Conservation (phyloP, 2,797 vertebrate species). For the Dromococcyx pavoninus region DNA sequence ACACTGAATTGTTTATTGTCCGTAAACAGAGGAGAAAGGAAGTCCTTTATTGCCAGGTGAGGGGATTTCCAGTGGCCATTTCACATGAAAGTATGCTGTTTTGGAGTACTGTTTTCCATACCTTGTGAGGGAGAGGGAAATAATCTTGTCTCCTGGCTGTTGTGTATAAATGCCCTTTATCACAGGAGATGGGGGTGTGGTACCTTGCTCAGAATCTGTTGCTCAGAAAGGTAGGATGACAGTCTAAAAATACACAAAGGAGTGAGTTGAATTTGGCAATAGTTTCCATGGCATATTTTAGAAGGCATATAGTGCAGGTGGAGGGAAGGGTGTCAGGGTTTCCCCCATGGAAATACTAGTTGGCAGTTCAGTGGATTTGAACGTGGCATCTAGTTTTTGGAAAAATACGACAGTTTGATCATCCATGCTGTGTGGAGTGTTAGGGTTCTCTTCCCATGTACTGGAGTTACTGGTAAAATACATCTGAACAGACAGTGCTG, state of each 20-base stretch:
- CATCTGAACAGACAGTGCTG: neutral
- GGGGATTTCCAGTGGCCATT: neutral
- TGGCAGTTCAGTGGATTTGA: neutral
- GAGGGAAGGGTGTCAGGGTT: neutral
- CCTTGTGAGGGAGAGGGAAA: neutral
- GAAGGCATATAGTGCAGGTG: neutral
- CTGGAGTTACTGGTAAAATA: neutral
- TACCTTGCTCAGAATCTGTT: neutral
- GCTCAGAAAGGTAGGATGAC: neutral
- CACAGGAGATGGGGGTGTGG: neutral
- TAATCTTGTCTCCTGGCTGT: neutral
- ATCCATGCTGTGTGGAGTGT: neutral
- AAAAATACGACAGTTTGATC: rapidly evolving
- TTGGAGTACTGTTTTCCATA: neutral
- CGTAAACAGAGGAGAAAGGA: neutral
- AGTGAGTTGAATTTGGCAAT: neutral
- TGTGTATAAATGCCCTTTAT: neutral
- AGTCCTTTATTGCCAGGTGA: neutral
- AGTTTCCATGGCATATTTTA: neutral
- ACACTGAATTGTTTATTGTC: neutral
- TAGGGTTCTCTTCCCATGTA: neutral
- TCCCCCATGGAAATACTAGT: neutral
- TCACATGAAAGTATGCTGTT: neutral
- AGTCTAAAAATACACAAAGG: neutral
- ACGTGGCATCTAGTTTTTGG: neutral